These are phyloP conservation scores for Harlomillsia oculata DNA, from an alignment of 1,140 invertebrate genomes.

Conservation along the genomic window DNA sequence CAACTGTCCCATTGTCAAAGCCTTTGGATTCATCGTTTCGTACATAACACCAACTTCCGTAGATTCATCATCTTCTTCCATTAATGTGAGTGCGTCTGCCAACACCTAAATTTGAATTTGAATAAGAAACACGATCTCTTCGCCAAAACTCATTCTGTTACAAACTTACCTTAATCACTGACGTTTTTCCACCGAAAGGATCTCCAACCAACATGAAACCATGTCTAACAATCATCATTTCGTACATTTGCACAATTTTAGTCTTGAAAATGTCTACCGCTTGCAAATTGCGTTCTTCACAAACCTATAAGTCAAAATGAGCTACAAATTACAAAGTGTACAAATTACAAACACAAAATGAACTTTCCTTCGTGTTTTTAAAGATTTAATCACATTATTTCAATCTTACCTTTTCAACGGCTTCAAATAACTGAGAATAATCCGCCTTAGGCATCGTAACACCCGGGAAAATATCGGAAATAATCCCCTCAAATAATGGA, in stretches of 20 bases:
- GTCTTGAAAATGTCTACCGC: constrained; percentile 56
- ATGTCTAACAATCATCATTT: constrained; percentile 76
- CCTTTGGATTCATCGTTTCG: constrained; percentile 80
- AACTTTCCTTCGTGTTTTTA: background rate
- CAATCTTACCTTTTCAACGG: constrained; percentile 42
- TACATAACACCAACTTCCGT: constrained; percentile 54
- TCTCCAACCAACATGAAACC: constrained; percentile 78
- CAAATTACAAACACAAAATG: too few species aligned
- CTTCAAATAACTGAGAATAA: constrained; percentile 54
- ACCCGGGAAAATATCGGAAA: constrained; percentile 82
- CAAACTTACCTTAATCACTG: constrained; percentile 37
- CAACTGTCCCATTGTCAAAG: constrained; percentile 79
- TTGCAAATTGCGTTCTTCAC: constrained; percentile 59
- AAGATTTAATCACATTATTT: constrained; percentile 1
- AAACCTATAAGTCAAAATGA: constrained; percentile 38
- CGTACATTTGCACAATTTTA: constrained; percentile 67
- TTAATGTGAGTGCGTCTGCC: constrained; percentile 57
- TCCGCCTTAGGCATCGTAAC: constrained; percentile 60
- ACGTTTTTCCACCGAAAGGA: constrained; percentile 62
- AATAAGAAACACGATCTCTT: background rate
- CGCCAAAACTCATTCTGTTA: background rate
- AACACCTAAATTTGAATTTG: constrained; percentile 41
- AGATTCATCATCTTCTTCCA: constrained; percentile 49
- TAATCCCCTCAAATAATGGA: constrained; percentile 80
- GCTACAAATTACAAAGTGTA: too few species aligned